phyloP scores from a whole-genome alignment of 2,888 invertebrate genomes.

The Cremastinae sp. region DNA sequence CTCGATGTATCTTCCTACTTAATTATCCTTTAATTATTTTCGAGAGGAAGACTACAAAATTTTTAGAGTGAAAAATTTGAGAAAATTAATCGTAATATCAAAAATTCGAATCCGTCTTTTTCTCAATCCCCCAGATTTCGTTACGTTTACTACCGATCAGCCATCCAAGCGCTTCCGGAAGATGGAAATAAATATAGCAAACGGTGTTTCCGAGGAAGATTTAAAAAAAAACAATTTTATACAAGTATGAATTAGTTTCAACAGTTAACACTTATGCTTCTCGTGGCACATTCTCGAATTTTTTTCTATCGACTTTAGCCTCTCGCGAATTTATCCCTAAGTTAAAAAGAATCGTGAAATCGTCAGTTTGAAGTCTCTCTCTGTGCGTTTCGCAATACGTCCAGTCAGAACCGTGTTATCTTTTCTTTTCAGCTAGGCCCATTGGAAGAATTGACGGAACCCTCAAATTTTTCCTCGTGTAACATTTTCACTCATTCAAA shows the following conservation, averaged over 20 bases:
- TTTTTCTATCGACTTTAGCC: constrained; percentile 8
- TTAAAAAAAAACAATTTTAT: constrained; percentile 22
- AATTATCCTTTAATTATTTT: not conserved
- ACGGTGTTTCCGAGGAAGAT: constrained; percentile 37
- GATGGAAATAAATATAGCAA: constrained; percentile 8
- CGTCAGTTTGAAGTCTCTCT: constrained; percentile 24
- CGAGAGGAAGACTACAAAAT: not conserved
- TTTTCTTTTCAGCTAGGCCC: constrained; percentile 39
- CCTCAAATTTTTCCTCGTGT: constrained; percentile 36
- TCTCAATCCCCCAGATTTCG: too few species aligned
- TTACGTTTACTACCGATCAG: not conserved
- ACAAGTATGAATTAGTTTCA: constrained; percentile 61
- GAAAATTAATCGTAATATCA: too few species aligned
- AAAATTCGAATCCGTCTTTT: too few species aligned
- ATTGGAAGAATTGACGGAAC: constrained; percentile 44
- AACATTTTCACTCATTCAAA: constrained; percentile 31
- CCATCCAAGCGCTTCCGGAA: not conserved
- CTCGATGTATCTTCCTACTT: not conserved
- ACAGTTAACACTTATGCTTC: constrained; percentile 74
- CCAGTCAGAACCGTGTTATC: constrained; percentile 22
- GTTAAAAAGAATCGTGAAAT: constrained; percentile 23
- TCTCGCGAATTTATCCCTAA: not conserved
- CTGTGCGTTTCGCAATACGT: constrained; percentile 32
- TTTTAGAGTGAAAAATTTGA: not conserved
- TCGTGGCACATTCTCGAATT: constrained; percentile 70